Conservation (phyloP, 2,888 invertebrate genomes). For the Rambutsinella grinnellia region DNA sequence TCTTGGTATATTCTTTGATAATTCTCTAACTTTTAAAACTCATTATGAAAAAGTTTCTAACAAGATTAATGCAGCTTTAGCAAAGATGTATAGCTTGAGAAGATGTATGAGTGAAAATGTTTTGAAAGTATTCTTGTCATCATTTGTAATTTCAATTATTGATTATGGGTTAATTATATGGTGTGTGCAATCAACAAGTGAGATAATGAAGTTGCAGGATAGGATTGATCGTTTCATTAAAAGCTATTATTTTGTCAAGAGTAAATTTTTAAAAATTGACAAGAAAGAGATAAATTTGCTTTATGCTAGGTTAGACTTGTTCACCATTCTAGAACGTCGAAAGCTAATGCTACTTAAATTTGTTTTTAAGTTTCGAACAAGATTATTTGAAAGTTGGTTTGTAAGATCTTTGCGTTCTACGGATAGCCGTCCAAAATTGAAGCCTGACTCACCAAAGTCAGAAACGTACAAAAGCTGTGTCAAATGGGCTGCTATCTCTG, state of each 20-base stretch:
- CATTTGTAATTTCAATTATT: not conserved
- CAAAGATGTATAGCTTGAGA: not conserved
- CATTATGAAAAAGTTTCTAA: not conserved
- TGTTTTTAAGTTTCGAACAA: no score
- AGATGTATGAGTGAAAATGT: not conserved
- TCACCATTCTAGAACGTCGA: no score
- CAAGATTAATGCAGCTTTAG: not conserved
- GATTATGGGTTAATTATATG: constrained; percentile 7
- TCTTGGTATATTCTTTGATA: not conserved
- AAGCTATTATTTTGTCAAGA: not conserved
- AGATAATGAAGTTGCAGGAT: not conserved
- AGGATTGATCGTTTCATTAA: not conserved
- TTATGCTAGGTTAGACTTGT: no score
- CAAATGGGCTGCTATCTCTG: no score
- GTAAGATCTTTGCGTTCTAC: no score
- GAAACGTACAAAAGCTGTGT: no score
- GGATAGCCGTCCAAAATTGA: no score
- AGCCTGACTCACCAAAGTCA: no score
- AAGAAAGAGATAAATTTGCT: no score
- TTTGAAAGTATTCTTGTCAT: constrained; percentile 1
- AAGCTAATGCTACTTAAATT: no score
- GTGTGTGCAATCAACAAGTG: not conserved
- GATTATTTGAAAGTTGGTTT: no score
- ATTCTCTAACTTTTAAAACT: not conserved
- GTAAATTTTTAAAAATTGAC: no score